phyloP scores from a whole-genome alignment of 37 sponge, comb jelly and placozoan species.

The Hormiphora californensis region DNA sequence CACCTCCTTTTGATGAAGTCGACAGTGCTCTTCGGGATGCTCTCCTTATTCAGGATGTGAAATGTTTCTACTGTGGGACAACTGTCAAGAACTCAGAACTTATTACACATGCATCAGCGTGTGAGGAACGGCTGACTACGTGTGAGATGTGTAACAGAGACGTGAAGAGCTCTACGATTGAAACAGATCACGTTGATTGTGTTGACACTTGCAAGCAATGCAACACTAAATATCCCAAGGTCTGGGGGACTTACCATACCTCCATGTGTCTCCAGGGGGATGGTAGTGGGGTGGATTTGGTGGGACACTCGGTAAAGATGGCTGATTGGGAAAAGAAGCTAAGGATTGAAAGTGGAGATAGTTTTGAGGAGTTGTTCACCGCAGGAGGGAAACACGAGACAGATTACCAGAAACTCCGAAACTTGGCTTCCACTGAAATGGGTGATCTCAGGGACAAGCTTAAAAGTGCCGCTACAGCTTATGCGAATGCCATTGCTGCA shows the following conservation, averaged over 20 bases:
- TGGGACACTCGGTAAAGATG: background rate
- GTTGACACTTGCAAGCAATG: background rate
- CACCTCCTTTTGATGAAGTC: conserved; percentile 16
- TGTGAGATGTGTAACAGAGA: background rate
- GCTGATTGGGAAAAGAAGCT: conserved; percentile 45
- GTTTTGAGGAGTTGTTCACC: conserved; percentile 14
- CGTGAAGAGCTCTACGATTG: background rate
- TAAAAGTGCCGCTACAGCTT: conserved; percentile 18
- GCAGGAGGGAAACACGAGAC: background rate
- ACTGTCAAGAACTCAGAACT: background rate
- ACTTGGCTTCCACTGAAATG: background rate
- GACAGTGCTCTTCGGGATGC: background rate
- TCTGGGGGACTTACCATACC: background rate
- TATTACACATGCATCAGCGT: background rate
- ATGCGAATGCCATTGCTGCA: conserved; percentile 71
- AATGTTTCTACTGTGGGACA: conserved; percentile 26
- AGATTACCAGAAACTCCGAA: background rate
- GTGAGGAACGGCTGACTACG: background rate
- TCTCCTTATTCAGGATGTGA: background rate
- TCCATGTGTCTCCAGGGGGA: conserved; percentile 23
- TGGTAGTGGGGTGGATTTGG: background rate
- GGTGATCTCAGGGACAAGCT: background rate
- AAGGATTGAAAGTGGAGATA: conserved; percentile 13
- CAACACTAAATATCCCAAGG: background rate
- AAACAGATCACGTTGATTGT: conserved; percentile 15